Evolutionary conservation across 1,140 invertebrate genomes (phyloP).

Genomic region (Anoplophora glabripennis): DNA sequence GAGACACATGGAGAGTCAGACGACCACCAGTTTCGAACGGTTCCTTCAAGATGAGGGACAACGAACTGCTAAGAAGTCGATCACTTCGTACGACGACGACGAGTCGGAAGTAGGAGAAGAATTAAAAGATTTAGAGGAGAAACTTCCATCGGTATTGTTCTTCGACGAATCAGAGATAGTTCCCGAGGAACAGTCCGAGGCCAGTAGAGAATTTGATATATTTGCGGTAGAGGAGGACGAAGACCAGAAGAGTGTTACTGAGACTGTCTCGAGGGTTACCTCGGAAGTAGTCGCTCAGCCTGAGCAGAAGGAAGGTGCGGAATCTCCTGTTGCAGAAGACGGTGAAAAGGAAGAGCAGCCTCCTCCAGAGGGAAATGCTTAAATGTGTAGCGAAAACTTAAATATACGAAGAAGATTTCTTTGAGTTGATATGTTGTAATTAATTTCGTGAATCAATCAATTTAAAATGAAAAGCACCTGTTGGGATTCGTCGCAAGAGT

Average conservation of each 20-base stretch:
- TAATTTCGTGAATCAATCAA: too few species aligned
- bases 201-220: conserved; percentile 37
- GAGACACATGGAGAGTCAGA: conserved; percentile 33
- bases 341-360: not conserved
- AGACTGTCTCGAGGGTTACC: too few species aligned
- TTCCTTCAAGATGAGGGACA: too few species aligned
- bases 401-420: too few species aligned
- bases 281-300: too few species aligned
- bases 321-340: conserved; percentile 4
- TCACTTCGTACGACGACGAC: conserved; percentile 13
- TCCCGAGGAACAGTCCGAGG: conserved; percentile 40
- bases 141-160: conserved; percentile 34
- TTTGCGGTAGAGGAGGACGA: conserved; percentile 26
- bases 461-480: too few species aligned
- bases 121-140: conserved; percentile 24
- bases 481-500: too few species aligned
- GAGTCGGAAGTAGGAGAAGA: conserved; percentile 14
- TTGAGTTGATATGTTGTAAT: too few species aligned
- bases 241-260: too few species aligned
- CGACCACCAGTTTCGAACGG: conserved; percentile 39
- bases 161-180: conserved; percentile 39
- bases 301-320: too few species aligned
- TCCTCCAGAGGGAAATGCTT: not conserved
- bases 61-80: not conserved
- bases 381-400: too few species aligned